Base-by-base conservation (phyloP, 2,113 vertebrate species). In the Strigops habroptila region DNA sequence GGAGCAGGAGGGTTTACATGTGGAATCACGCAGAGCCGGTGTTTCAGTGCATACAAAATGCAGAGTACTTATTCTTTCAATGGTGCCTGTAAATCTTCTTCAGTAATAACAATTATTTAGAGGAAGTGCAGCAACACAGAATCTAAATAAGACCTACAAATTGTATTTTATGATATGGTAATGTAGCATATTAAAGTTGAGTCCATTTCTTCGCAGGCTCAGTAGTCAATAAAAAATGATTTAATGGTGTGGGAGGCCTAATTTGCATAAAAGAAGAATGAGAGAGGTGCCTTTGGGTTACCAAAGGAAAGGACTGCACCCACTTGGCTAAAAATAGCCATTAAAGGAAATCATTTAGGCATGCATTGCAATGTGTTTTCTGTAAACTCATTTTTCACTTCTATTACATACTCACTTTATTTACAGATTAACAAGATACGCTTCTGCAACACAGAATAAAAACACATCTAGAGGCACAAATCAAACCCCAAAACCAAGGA, bases 141-240 rank as follows among this genome's bases (percentile, higher is more conserved):
- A 95, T 89, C 86, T 92, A 96, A 97, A 81, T 83, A 95, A 92
- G 92, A 96, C 64, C 76, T 94, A 88, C 86, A 91, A 92, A 91
- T 65, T 91, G 76, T 75, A 71, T 93, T 96, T 94, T 90, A 92
- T 89, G 90, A 62, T 87, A 93, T 75, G n/a, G 69, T 82, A 94
- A 95, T 79, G 62, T 65, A 86, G 74, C 69, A 69, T 86, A 87
- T 87, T 92, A 84, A 94, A 95, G 86, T 92, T 91, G 88, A 87
- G 93, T 82, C 83, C 28, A 8, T 84, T 92, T 93, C 69, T 94
- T 84, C 68, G 41, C 44, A 79, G 73, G 59, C 79, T 74, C 68
- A 81, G 35, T 53, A 91, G 91, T 95, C 93, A 94, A 91, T 88
- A 94, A 95, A 95, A 83, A 87, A 92, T 69, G 35, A 95, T 73